Evolutionary conservation across 2,113 vertebrate species (phyloP).

Genomic region (sheep (Ovis aries)): ARS-UI_Ramb_v3.0 NC_056054.1:63787001-63787500

Average conservation of each 20-base stretch:
- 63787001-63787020: neutral
- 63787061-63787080: neutral
- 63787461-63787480: neutral
- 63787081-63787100: neutral
- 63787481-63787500: neutral
- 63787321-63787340: neutral
- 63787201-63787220: neutral
- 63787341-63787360: neutral
- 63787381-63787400: neutral
- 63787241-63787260: neutral
- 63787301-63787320: neutral
- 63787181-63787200: neutral
- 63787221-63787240: neutral
- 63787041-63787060: neutral
- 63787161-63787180: neutral
- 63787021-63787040: neutral
- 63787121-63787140: neutral
- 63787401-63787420: neutral
- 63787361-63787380: neutral
- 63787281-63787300: neutral
- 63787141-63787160: neutral
- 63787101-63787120: neutral
- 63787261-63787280: neutral
- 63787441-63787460: neutral
- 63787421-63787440: neutral